Base-by-base conservation (phyloP, 1,140 invertebrate species). In the Capitella teleta region DNA sequence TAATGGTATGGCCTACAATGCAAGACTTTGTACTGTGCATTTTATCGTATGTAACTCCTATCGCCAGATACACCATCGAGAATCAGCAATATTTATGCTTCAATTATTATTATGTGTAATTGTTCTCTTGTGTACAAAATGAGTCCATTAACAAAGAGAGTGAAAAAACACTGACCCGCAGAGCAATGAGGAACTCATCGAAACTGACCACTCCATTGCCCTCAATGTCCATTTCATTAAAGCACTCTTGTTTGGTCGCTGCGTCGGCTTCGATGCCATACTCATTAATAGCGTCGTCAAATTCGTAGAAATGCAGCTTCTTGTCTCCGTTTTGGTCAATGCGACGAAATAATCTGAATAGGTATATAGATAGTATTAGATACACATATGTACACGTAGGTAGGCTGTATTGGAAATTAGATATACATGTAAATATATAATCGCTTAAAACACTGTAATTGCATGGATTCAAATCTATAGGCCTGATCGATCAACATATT, bases 241-340 rank as follows among this genome's bases (percentile, higher is more conserved):
- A 88, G 6, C 88, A 61, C 1, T 77, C 70, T 12, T 76, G 62
- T 1, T 80, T 77, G 0, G 53, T 44, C 5, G 67, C 24, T 6
- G 43, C 12, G 28, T 45, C 43, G 10, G 86, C 61, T n/a, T 83
- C 78, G 47, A 91, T 64, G 2, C 84, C 86, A 5, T 79, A 79
- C 53, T 91, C 85, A 30, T 77, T 73, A 34, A 92, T 74, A 5
- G 87, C 87, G 67, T 76, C 77, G 2, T 72, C 65, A 59, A 92
- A 88, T 68, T 93, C 87, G 43, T 87, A 83, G 34, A 80, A 72
- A 57, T 80, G 85, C n/a, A 92, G 68, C 37, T 80, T 76, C 61
- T 85, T 86, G 66, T 82, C 88, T 19, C 84, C 83, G 66, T 92
- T 87, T 40, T 91, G 85, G 60, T 92, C 87, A 83, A 91, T 86